These are phyloP conservation scores for Cyprinodon diabolis DNA, from an alignment of 2,797 vertebrate genomes.

Conservation along the genomic window DNA sequence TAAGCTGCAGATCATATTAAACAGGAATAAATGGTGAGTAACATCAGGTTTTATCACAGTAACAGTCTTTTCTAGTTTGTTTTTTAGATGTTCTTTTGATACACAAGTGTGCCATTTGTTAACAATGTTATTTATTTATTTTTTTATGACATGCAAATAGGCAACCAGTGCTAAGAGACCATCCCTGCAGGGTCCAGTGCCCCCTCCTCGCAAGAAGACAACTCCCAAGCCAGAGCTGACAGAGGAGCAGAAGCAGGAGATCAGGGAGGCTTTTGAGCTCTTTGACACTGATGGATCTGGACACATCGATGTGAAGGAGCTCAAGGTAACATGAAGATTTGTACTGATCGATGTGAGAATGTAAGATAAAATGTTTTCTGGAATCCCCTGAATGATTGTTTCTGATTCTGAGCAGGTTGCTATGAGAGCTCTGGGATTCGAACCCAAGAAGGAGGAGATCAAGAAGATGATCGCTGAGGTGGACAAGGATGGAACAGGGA, in stretches of 20 bases:
- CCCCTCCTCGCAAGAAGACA: conserved; percentile 84
- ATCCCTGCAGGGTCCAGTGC: conserved; percentile 80
- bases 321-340: conserved; percentile 81
- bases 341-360: background rate
- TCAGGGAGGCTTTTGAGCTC: conserved; percentile 92
- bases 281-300: conserved; percentile 92
- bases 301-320: conserved; percentile 89
- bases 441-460: conserved; percentile 97
- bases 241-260: conserved; percentile 90
- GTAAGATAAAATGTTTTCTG: rapidly evolving
- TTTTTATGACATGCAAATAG: conserved; percentile 55
- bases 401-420: conserved; percentile 83
- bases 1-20: conserved; percentile 10
- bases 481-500: conserved; percentile 92
- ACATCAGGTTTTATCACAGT: background rate
- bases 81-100: background rate
- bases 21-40: conserved; percentile 68
- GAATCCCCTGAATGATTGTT: background rate
- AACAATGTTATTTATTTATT: background rate
- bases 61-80: background rate
- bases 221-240: conserved; percentile 87
- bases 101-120: background rate
- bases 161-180: conserved; percentile 87
- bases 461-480: conserved; percentile 93
- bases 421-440: conserved; percentile 94